Percentiles rank a stretch among this genome's conserved stretches.
phyloP scores from a whole-genome alignment of 2,888 invertebrate species.

The Buathra laborator region DNA sequence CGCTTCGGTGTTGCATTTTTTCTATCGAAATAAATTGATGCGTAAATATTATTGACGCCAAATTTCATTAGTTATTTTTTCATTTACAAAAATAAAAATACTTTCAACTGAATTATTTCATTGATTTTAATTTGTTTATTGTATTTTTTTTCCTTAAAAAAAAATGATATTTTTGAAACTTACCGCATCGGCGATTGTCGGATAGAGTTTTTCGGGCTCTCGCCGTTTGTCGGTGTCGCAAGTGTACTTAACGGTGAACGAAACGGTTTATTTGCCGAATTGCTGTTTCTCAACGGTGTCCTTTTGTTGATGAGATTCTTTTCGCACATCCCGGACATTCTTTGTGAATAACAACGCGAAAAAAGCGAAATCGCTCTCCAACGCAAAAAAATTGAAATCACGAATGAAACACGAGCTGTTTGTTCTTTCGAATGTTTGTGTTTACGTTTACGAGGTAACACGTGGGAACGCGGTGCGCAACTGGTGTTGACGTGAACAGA shows the following conservation, averaged over 20 bases:
- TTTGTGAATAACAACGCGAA: too few relatives aligned
- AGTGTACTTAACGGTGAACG: constrained; percentile 74
- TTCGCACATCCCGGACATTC: constrained; percentile 41
- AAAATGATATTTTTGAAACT: constrained; percentile 29
- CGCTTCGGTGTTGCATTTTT: constrained; percentile 66
- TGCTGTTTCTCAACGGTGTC: constrained; percentile 75
- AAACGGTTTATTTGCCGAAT: constrained; percentile 76
- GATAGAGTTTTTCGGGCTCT: constrained; percentile 44
- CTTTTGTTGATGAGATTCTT: constrained; percentile 64
- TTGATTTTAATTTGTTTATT: neutral
- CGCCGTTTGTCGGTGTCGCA: constrained; percentile 53
- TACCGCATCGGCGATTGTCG: constrained; percentile 52
- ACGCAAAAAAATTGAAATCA: neutral
- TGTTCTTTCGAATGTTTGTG: too few relatives aligned
- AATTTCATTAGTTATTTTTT: neutral
- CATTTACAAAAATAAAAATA: neutral
- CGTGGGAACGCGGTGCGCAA: too few relatives aligned
- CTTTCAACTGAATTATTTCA: too few relatives aligned
- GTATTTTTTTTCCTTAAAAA: neutral
- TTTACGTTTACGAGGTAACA: too few relatives aligned
- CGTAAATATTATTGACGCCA: neutral
- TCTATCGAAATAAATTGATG: constrained; percentile 48
- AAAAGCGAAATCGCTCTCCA: too few relatives aligned
- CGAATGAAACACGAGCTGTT: too few relatives aligned
- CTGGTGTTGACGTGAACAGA: neutral